Conservation (phyloP, 2,797 vertebrate genomes). For the Fistularia tabacaria region DNA sequence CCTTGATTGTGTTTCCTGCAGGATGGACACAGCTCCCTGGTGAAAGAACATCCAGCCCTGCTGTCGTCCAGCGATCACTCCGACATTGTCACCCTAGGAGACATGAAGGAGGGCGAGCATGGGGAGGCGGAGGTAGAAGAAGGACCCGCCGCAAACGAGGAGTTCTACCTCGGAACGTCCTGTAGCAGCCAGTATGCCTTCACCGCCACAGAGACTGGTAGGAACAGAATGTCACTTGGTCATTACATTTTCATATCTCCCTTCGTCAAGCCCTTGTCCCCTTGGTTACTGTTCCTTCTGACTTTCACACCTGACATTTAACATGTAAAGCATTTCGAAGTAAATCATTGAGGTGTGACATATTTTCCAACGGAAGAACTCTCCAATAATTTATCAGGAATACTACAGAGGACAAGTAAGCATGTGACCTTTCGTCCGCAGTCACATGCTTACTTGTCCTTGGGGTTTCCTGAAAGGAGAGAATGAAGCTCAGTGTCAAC, state of each 20-base stretch:
- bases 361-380: no score
- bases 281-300: not conserved
- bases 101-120: conserved; percentile 75
- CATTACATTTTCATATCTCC: not conserved
- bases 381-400: no score
- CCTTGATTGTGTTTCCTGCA: conserved; percentile 36
- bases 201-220: conserved; percentile 81
- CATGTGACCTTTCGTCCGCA: no score
- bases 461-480: no score
- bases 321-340: no score
- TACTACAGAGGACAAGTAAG: no score
- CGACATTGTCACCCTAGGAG: conserved; percentile 90
- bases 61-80: conserved; percentile 89
- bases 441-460: no score
- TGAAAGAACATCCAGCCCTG: conserved; percentile 71
- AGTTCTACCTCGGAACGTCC: conserved; percentile 87
- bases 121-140: conserved; percentile 55
- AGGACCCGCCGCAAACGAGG: conserved; percentile 58
- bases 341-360: no score
- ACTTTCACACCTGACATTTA: no score
- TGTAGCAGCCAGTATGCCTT: conserved; percentile 95
- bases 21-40: conserved; percentile 52
- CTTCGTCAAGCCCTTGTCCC: not conserved
- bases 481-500: no score
- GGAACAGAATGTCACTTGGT: not conserved